Evolutionary conservation across 2,888 invertebrate genomes (phyloP).

Genomic region (Ennomos quercinarius): DNA sequence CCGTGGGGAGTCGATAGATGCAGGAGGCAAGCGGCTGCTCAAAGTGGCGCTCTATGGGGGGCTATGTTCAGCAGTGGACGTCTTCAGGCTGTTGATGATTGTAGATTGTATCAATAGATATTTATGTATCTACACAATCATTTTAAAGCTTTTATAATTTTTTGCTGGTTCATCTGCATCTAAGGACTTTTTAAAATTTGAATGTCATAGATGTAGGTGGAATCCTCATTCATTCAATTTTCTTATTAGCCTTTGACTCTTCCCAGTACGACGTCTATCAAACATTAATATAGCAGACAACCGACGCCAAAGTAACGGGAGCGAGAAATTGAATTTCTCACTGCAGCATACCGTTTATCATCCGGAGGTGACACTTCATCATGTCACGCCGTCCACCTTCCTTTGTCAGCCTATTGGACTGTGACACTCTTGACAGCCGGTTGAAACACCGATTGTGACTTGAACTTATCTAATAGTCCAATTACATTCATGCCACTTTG

Average conservation of each 20-base stretch:
- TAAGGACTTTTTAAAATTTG: no score
- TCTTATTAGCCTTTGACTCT: constrained; percentile 7
- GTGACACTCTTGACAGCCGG: constrained; percentile 66
- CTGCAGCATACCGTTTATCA: constrained; percentile 70
- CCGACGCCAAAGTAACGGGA: constrained; percentile 59
- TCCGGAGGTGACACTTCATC: constrained; percentile 77
- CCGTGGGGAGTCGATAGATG: no score
- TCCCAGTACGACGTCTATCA: constrained; percentile 11
- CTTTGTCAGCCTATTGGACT: constrained; percentile 67
- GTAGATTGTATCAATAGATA: no score
- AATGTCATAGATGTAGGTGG: no score
- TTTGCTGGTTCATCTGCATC: no score
- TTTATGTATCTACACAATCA: no score
- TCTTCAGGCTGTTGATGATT: no score
- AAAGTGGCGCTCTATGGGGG: no score
- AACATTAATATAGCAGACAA: constrained; percentile 5
- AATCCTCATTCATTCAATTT: neutral
- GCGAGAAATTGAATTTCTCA: constrained; percentile 80
- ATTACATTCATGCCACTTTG: constrained; percentile 47
- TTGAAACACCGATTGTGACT: constrained; percentile 41
- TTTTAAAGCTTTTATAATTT: no score
- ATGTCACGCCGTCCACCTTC: constrained; percentile 70
- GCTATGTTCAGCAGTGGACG: no score
- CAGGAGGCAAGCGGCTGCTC: no score
- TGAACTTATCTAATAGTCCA: constrained; percentile 38